Percentiles rank a stretch among this genome's conserved stretches.
phyloP scores from a whole-genome alignment of 2,888 invertebrate species.

The Taenaris catops region DNA sequence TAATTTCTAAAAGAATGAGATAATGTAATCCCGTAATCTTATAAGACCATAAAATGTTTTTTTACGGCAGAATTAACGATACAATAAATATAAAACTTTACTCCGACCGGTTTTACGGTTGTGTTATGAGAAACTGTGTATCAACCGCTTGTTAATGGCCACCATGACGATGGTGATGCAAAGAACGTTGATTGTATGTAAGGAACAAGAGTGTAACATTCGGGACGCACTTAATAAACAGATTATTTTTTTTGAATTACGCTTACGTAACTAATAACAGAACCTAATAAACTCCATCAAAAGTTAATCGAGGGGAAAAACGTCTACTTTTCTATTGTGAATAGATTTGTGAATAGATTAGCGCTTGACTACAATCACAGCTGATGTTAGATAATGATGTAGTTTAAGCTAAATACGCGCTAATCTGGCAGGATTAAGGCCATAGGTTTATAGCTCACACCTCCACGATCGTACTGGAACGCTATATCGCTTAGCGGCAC shows the following conservation, averaged over 20 bases:
- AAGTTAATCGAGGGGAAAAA: too few species aligned
- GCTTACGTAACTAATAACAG: too few species aligned
- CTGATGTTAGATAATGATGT: too few species aligned
- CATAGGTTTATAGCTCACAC: too few species aligned
- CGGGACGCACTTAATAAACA: neutral
- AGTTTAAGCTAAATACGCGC: too few species aligned
- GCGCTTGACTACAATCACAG: too few species aligned
- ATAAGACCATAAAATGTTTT: conserved; percentile 13
- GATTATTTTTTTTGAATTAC: neutral
- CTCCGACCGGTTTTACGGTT: conserved; percentile 15
- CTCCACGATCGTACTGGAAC: too few species aligned
- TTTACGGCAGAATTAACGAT: conserved; percentile 16
- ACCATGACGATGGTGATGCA: conserved; percentile 3
- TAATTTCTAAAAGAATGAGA: conserved; percentile 4
- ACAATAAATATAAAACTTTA: conserved; percentile 31
- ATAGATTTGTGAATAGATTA: too few species aligned
- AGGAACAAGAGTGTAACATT: neutral
- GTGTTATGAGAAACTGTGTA: conserved; percentile 19
- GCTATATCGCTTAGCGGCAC: too few species aligned
- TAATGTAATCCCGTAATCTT: conserved; percentile 5
- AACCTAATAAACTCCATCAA: too few species aligned
- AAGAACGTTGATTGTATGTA: conserved; percentile 1
- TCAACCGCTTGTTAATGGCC: conserved; percentile 6
- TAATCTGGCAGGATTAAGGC: too few species aligned
- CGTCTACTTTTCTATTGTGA: too few species aligned